A percentile compares a stretch with the other conserved stretches of the same genome.
Conservation (phyloP, 1,140 invertebrate genomes). For the Tyrophagus putrescentiae region DNA sequence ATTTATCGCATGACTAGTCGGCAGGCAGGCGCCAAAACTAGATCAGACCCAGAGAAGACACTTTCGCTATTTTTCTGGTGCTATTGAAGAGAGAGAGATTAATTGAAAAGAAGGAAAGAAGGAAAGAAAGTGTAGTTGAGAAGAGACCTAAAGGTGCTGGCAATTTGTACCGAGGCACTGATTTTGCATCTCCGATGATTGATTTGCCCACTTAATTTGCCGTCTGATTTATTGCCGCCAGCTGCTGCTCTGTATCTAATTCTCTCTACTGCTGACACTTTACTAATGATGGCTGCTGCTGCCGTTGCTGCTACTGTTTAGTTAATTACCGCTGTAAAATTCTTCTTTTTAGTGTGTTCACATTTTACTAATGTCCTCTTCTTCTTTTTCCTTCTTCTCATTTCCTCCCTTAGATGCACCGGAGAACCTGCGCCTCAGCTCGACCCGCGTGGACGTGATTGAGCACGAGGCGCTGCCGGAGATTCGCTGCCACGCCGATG, state of each 20-base stretch:
- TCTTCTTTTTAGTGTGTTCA: too few species aligned
- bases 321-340: neutral
- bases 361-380: neutral
- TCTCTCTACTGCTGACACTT: neutral
- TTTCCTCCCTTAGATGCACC: conserved; percentile 53
- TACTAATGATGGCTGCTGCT: neutral
- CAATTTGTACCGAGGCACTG: too few species aligned
- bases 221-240: too few species aligned
- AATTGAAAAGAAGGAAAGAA: too few species aligned
- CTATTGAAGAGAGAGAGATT: too few species aligned
- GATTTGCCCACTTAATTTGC: too few species aligned
- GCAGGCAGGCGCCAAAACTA: neutral
- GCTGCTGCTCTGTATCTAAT: too few species aligned
- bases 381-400: neutral
- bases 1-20: neutral
- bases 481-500: conserved; percentile 57
- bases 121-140: too few species aligned
- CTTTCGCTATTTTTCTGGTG: too few species aligned
- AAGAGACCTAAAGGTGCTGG: too few species aligned
- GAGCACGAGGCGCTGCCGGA: conserved; percentile 57
- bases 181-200: too few species aligned
- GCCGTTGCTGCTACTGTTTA: neutral
- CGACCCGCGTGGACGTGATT: conserved; percentile 51
- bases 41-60: too few species aligned
- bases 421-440: conserved; percentile 59